Evolutionary conservation across 1,140 invertebrate genomes (phyloP), one percentile per base, ranked within the genome.

Genomic region (Calycopis cecrops): DNA sequence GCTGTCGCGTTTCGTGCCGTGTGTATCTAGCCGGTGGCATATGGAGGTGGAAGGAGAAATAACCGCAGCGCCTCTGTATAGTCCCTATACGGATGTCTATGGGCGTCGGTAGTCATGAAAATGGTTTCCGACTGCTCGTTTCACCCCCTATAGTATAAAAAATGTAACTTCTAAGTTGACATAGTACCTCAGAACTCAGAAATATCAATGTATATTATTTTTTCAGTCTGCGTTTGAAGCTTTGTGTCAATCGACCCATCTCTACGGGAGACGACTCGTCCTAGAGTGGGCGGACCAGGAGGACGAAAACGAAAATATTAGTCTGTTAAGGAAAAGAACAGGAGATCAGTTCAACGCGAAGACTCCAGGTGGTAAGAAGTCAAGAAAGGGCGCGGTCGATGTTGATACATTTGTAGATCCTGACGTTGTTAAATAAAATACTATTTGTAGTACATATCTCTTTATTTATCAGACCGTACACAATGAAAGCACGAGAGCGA

Each of bases 281-380:
- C 87, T 99, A 14, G 98, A 99, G 90, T 99, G 98, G 98, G 98
- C 98, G 0, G 91, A 94, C 37, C 89, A 92, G n/a, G 93, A 93
- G 35, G 89, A 94, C 38, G 94, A 97, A 68, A 88, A 92, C 35
- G 94, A 96, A 76, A 91, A 92, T 62, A 87, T 98, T 3, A 92
- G 94, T 12, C 90, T 93, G 59, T 87, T 98, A n/a, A 89, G 96
- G 57, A 95, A 94, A 87, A 92, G 95, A 67, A 97, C 96, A 0
- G 95, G 95, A 0, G 89, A 94, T 71, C 90, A 93, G 62, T 96
- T 92, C 69, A 89, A 76, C 62, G 76, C 73, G 17, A 75, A 69
- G 60, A 66, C 66, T 1, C 77, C 81, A 9, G 88, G 87, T 33
- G 82, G 82, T 4, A 89, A 89, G 56, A 90, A 88, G 57, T 88